Percentiles rank a stretch among this genome's conserved stretches.
Evolutionary conservation across 2,113 vertebrate genomes (phyloP).

Genomic region (Periophthalmus modestus): DNA sequence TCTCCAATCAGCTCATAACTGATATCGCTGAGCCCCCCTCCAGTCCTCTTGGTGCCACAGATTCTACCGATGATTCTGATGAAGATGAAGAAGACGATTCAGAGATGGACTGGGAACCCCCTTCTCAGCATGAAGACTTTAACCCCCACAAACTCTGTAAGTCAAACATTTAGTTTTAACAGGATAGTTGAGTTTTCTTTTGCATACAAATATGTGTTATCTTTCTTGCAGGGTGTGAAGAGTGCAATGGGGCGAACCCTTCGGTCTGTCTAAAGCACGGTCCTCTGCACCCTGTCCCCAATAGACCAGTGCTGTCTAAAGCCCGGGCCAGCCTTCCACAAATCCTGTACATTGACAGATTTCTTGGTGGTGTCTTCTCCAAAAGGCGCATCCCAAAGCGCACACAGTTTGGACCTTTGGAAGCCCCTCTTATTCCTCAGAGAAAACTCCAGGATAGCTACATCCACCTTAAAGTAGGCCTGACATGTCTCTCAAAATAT

Average conservation of each 20-base stretch:
- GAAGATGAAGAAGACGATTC: slow-evolving; percentile 94
- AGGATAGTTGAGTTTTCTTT: not conserved
- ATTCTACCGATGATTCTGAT: slow-evolving; percentile 87
- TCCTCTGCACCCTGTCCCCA: slow-evolving; percentile 91
- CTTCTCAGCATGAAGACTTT: slow-evolving; percentile 83
- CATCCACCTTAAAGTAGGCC: slow-evolving; percentile 89
- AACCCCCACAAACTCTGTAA: slow-evolving; percentile 93
- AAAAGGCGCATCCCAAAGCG: slow-evolving; percentile 95
- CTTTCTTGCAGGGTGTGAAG: slow-evolving; percentile 88
- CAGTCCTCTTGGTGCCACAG: slow-evolving; percentile 86
- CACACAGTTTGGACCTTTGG: slow-evolving; percentile 95
- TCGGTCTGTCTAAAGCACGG: slow-evolving; percentile 89
- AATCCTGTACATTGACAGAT: slow-evolving; percentile 93
- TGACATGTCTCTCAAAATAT: not conserved
- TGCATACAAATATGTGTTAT: not conserved
- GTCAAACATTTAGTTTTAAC: slow-evolving; percentile 42
- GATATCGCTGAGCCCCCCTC: slow-evolving; percentile 78
- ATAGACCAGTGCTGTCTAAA: slow-evolving; percentile 89
- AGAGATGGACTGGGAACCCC: slow-evolving; percentile 91
- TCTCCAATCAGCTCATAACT: slow-evolving; percentile 85
- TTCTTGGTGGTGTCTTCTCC: slow-evolving; percentile 92
- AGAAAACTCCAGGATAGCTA: slow-evolving; percentile 87
- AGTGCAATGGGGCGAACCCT: slow-evolving; percentile 89
- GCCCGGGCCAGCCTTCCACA: slow-evolving; percentile 92
- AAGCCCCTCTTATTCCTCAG: slow-evolving; percentile 87